Evolutionary conservation across 64 coral and sea anemone species (phyloP), one percentile per base, ranked within the genome.

Genomic region (Montipora sp.): DNA sequence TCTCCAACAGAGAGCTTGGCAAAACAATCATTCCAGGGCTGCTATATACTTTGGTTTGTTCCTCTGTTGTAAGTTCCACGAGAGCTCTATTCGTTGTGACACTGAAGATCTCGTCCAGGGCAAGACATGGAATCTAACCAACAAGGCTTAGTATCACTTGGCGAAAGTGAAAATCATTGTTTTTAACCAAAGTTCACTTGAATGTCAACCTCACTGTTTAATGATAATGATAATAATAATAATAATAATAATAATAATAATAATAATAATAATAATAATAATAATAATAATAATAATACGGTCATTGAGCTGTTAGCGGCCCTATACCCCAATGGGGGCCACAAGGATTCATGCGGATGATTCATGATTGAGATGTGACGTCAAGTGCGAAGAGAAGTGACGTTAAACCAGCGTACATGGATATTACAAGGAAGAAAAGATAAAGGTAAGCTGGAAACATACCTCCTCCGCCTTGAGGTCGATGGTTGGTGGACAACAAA

Each of bases 401-500:
- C n/a, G 60, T 16, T 63, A 12, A 63, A 63, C 14, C 10, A 55
- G 14, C 60, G 13, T 16, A 63, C 13, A 12, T 63, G 11, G 3
- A 63, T 12, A 18, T 14, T 3, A 57, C 6, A 57, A 57, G 53
- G 5, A 11, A 8, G 5, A 57, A 57, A 11, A 57, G 0, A 6
- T 57, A 57, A 57, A 57, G 11, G 11, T 12, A 63, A 63, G 14
- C 60, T 63, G 3, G 15, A 7, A 12, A 16, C 60, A 14, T 83
- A 98, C 95, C 73, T 87, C 92, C 73, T 99, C 98, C 3, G 94
- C 98, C 74, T 88, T 96, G 18, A 99, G 92, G 73, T 99, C 98
- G 49, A 94, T 78, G 53, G 94, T 92, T 5, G 88, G 92, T 22
- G 78, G 77, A 74, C 98, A 99, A 45, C 98, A 99, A 78, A 99